phyloP scores from a whole-genome alignment of 2,797 vertebrate species.

The Crenichthys baileyi region DNA sequence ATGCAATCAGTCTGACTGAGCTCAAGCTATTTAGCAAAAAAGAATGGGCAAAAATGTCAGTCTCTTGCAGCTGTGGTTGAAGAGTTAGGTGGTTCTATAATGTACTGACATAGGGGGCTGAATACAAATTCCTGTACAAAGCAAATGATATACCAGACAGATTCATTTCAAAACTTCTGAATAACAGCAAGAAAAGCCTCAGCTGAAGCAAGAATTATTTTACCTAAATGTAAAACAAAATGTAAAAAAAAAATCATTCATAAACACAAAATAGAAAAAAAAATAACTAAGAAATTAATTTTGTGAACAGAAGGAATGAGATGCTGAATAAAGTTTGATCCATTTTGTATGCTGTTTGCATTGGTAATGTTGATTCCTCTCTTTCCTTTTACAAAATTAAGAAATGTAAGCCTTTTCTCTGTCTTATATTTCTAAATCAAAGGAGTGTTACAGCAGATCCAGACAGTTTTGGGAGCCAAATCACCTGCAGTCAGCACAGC shows the following conservation, averaged over 20 bases:
- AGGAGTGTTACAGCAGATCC: constrained; percentile 12
- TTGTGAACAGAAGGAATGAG: constrained; percentile 1
- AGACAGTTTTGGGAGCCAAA: constrained; percentile 32
- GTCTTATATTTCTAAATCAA: constrained; percentile 12
- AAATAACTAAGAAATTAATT: constrained; percentile 11
- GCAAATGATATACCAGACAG: constrained; percentile 45
- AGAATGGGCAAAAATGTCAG: neutral
- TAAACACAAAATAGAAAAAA: neutral
- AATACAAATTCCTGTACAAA: neutral
- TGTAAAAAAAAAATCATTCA: neutral
- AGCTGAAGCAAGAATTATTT: constrained; percentile 10
- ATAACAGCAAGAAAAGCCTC: constrained; percentile 50
- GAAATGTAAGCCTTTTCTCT: constrained; percentile 18
- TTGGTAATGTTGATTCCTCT: neutral
- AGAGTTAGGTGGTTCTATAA: neutral
- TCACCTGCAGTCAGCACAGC: constrained; percentile 4
- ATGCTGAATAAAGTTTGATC: constrained; percentile 6
- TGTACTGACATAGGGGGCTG: neutral
- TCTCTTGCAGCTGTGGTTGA: neutral
- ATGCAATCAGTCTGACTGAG: neutral
- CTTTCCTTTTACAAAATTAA: constrained; percentile 38
- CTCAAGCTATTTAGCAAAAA: neutral
- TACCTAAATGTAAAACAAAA: neutral
- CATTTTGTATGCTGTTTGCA: neutral
- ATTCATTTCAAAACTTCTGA: constrained; percentile 68